A percentile compares a stretch with the other conserved stretches of the same genome.
Evolutionary conservation across 2,888 invertebrate species (phyloP).

Genomic region (Macrophya annulata): DNA sequence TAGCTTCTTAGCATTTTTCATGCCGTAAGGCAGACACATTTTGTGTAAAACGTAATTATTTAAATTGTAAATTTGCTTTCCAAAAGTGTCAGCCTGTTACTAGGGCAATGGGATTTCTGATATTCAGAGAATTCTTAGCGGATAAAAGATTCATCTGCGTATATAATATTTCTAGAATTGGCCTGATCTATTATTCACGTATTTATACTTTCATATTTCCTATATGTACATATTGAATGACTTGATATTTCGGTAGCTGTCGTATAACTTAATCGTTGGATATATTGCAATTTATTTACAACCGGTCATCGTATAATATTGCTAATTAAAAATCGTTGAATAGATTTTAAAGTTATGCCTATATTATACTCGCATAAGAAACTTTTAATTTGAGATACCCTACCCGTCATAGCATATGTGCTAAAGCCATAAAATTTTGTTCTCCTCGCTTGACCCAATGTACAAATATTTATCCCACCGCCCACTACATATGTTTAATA

Average conservation of each 20-base stretch:
- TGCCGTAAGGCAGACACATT: slow-evolving; percentile 31
- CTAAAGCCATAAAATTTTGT: background rate
- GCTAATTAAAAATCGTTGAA: background rate
- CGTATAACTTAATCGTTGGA: background rate
- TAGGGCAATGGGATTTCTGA: slow-evolving; percentile 72
- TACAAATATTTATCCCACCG: background rate
- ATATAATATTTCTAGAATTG: background rate
- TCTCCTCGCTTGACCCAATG: slow-evolving; percentile 9
- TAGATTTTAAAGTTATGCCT: background rate
- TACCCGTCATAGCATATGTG: background rate
- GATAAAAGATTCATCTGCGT: background rate
- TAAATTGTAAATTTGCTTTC: slow-evolving; percentile 72
- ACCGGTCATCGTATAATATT: background rate
- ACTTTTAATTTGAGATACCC: too few species aligned
- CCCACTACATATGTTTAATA: background rate
- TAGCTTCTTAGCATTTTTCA: slow-evolving; percentile 43
- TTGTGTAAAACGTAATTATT: slow-evolving; percentile 67
- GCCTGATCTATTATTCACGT: background rate
- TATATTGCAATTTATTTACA: slow-evolving; percentile 38
- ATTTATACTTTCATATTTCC: slow-evolving; percentile 18
- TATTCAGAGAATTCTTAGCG: slow-evolving; percentile 38
- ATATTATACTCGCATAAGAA: background rate
- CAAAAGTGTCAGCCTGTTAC: slow-evolving; percentile 70
- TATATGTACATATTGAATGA: background rate
- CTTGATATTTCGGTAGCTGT: background rate